Evolutionary conservation across 2,888 invertebrate genomes (phyloP).

Genomic region (Andrena fulva): DNA sequence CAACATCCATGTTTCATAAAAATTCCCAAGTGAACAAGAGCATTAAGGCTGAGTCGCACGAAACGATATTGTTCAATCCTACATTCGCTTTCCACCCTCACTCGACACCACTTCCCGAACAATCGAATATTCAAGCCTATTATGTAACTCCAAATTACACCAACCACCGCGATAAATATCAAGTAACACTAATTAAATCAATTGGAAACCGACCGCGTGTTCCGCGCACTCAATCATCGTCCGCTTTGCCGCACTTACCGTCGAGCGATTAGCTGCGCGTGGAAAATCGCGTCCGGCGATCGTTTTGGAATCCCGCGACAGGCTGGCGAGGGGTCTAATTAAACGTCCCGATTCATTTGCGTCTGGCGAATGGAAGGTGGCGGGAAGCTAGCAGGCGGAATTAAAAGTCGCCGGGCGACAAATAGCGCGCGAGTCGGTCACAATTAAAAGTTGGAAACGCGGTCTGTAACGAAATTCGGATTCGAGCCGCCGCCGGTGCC

Average conservation of each 20-base stretch:
- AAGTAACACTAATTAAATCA: constrained; percentile 34
- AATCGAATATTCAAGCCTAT: neutral
- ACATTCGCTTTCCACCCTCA: neutral
- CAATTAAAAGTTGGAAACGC: constrained; percentile 44
- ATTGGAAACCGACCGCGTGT: neutral
- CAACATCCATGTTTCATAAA: too few relatives aligned
- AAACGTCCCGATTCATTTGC: constrained; percentile 31
- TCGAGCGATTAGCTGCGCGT: constrained; percentile 18
- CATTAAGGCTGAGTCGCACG: too few relatives aligned
- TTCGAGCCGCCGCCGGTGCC: neutral
- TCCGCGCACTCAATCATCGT: constrained; percentile 7
- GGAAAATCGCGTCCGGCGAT: constrained; percentile 11
- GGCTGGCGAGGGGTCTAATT: constrained; percentile 23
- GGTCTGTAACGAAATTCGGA: constrained; percentile 9
- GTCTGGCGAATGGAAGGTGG: neutral
- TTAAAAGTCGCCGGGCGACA: constrained; percentile 42
- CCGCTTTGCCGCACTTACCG: constrained; percentile 10
- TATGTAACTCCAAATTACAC: too few relatives aligned
- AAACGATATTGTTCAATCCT: too few relatives aligned
- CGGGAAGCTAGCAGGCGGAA: constrained; percentile 6
- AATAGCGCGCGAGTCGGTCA: constrained; percentile 17
- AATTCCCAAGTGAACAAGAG: too few relatives aligned
- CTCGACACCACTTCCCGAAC: neutral
- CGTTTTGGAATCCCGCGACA: constrained; percentile 5
- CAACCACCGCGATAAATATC: neutral